A percentile compares a stretch with the other conserved stretches of the same genome.
Evolutionary conservation across 2,888 invertebrate genomes (phyloP).

Genomic region (Lasioglossum villosulum): DNA sequence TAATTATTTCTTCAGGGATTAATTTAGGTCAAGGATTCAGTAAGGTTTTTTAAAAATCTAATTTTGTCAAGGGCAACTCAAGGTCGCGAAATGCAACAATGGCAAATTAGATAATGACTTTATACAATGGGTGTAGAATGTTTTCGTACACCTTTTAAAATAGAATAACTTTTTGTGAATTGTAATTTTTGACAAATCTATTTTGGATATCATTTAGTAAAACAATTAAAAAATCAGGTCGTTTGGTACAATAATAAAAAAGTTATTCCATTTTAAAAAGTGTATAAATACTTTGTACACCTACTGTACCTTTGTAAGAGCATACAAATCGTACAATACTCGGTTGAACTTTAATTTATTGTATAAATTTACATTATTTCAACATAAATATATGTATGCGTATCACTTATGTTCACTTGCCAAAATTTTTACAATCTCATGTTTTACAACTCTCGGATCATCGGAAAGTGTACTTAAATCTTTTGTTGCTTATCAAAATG

Average conservation of each 20-base stretch:
- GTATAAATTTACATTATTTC: conserved; percentile 64
- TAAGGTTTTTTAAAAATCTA: background rate
- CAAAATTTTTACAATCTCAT: conserved; percentile 43
- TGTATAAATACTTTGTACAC: no score
- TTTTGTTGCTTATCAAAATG: conserved; percentile 16
- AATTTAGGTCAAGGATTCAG: background rate
- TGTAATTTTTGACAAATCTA: no score
- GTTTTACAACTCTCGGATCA: conserved; percentile 22
- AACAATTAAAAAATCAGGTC: no score
- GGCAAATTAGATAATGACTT: background rate
- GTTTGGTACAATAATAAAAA: no score
- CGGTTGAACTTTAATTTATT: conserved; percentile 60
- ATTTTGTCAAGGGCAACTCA: background rate
- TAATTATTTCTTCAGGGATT: background rate
- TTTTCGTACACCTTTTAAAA: no score
- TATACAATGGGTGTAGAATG: no score
- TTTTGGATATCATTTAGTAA: no score
- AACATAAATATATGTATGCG: conserved; percentile 56
- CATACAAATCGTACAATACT: background rate
- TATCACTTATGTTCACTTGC: conserved; percentile 39
- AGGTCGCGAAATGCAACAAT: background rate
- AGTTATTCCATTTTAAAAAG: no score
- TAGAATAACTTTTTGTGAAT: no score
- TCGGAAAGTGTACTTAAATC: conserved; percentile 24
- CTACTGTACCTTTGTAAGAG: background rate